Conservation (phyloP, 2,797 vertebrate species). For the Aphelocoma californica region DNA sequence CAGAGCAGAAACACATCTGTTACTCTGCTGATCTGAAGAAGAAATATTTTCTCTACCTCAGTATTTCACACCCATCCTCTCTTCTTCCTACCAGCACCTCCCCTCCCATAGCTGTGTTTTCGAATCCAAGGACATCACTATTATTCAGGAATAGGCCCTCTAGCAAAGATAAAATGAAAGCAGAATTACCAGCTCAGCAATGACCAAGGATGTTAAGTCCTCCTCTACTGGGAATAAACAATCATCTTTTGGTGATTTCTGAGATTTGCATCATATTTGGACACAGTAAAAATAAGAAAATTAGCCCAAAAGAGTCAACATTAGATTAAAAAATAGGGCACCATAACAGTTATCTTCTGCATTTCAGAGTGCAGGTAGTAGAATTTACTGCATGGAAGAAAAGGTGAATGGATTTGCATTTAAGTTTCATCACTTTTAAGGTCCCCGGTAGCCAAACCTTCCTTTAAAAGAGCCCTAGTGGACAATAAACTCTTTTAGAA, state of each 20-base stretch:
- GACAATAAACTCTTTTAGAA: constrained; percentile 50
- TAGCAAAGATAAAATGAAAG: constrained; percentile 53
- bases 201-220: constrained; percentile 22
- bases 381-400: constrained; percentile 22
- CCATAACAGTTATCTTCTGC: background rate
- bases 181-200: constrained; percentile 13
- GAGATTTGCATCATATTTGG: constrained; percentile 53
- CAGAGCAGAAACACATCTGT: background rate
- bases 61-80: background rate
- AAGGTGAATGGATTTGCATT: constrained; percentile 56
- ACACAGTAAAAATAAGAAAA: constrained; percentile 22
- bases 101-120: constrained; percentile 37
- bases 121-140: constrained; percentile 46
- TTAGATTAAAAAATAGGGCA: background rate
- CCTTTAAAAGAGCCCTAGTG: constrained; percentile 41
- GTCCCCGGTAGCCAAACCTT: background rate
- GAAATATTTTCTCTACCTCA: constrained; percentile 20
- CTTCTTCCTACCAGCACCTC: constrained; percentile 14
- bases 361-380: background rate
- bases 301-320: background rate
- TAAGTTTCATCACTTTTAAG: constrained; percentile 50
- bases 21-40: background rate
- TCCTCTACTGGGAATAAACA: background rate
- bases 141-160: constrained; percentile 56
- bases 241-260: background rate